Evolutionary conservation across 2,797 vertebrate species (phyloP), one percentile per base, ranked within the genome.

Genomic region (Tarsius wallacei): DNA sequence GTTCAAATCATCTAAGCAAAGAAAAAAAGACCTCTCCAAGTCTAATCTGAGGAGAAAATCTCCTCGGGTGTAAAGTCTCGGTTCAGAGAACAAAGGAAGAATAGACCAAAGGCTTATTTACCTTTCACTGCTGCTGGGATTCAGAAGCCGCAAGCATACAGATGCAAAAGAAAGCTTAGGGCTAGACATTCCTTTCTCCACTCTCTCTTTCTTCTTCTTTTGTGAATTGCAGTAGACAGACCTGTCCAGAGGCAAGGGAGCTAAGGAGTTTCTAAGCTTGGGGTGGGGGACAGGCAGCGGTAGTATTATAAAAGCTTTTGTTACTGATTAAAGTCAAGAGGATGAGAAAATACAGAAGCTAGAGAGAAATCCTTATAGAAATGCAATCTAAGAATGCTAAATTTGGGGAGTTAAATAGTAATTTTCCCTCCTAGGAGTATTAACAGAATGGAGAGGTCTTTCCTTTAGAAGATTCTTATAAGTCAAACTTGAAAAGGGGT

Each of bases 31-130:
- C 74, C 82, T 91, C 88, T 85, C 55, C 49, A 76, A 94, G 14
- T 94, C 86, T 96, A 97, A 95, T 97, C 95, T 78, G 66, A 90
- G 91, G 55, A 91, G 94, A 85, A 97, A 97, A 96, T 96, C 96
- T 97, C 90, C 61, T 96, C 7, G 15, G 81, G 70, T 91, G 71
- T 59, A n/a, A 93, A 96, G 77, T 84, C 90, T 59, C 57, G 57
- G 84, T 96, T 91, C 77, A 28, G 84, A 80, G 64, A 97, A 97
- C 96, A 98, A 97, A 97, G 86, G 80, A 90, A 97, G 86, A 94
- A 94, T 91, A 96, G 95, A 85, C 86, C 86, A 94, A 92, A 93
- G 81, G 91, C 42, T 96, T 96, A 91, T 97, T 94, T 91, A 95
- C 91, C 88, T 98, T 96, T 88, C 42, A 68, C 8, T 89, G 95